Percentiles rank a stretch among this genome's conserved stretches.
phyloP scores from a whole-genome alignment of 2,113 vertebrate genomes.

The Macroglossus sobrinus region DNA sequence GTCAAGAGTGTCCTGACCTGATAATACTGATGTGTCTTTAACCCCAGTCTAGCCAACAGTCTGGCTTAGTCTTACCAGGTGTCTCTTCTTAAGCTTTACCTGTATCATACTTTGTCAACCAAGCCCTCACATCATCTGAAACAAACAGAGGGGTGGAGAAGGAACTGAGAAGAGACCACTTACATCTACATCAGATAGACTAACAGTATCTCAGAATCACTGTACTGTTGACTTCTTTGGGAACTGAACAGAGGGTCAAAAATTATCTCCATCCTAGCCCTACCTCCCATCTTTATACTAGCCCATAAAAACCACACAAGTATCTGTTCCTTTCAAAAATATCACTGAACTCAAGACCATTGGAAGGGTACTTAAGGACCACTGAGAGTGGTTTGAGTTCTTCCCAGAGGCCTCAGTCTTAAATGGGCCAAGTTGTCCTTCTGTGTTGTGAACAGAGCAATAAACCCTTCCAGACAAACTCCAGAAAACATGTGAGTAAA shows the following conservation, averaged over 20 bases:
- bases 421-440: background rate
- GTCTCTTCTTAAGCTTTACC: background rate
- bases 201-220: background rate
- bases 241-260: background rate
- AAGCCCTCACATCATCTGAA: background rate
- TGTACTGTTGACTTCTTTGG: background rate
- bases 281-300: background rate
- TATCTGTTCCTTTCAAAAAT: background rate
- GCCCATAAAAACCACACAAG: background rate
- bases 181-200: background rate
- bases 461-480: background rate
- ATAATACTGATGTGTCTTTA: background rate
- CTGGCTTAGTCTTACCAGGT: background rate
- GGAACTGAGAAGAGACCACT: background rate
- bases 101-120: background rate
- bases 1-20: background rate
- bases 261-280: background rate
- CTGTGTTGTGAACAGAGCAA: background rate
- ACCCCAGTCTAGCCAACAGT: background rate
- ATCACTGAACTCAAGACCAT: background rate
- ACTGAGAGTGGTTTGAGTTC: background rate
- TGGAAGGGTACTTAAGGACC: background rate
- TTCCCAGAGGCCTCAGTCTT: background rate
- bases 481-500: background rate
- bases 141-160: background rate